Conservation (phyloP, 2,888 invertebrate species). For the Girardia tigrina region DNA sequence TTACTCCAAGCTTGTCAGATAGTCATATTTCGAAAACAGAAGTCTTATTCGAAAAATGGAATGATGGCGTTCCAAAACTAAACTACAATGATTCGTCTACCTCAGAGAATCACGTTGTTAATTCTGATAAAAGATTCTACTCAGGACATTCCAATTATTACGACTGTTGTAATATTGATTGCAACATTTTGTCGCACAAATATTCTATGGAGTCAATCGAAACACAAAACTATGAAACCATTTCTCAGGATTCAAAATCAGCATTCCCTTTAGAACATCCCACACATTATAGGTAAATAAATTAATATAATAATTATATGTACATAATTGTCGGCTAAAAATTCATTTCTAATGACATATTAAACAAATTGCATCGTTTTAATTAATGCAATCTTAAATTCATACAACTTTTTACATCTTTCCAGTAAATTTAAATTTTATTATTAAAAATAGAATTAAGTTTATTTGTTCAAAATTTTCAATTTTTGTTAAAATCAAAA, state of each 20-base stretch:
- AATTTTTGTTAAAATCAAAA: too few species aligned
- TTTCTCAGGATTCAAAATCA: neutral
- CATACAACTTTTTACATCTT: too few species aligned
- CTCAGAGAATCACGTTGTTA: neutral
- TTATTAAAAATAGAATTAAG: too few species aligned
- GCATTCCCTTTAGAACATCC: slow-evolving; percentile 3
- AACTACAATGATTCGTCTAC: neutral
- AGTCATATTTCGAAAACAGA: slow-evolving; percentile 15
- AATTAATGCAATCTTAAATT: too few species aligned
- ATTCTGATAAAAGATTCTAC: neutral
- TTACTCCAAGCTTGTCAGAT: neutral
- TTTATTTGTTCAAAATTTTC: too few species aligned
- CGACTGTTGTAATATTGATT: slow-evolving; percentile 11
- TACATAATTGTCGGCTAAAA: too few species aligned
- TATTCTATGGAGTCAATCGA: neutral
- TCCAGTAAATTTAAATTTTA: too few species aligned
- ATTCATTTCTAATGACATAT: too few species aligned
- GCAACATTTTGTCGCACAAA: slow-evolving; percentile 2
- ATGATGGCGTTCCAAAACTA: neutral
- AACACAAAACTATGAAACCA: slow-evolving; percentile 5
- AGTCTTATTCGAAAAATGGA: neutral
- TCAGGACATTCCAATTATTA: slow-evolving; percentile 13
- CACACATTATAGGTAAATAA: neutral
- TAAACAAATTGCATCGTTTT: too few species aligned
- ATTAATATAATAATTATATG: too few species aligned